Evolutionary conservation across 2,888 invertebrate species (phyloP).

Genomic region (Ennomos erosarius): DNA sequence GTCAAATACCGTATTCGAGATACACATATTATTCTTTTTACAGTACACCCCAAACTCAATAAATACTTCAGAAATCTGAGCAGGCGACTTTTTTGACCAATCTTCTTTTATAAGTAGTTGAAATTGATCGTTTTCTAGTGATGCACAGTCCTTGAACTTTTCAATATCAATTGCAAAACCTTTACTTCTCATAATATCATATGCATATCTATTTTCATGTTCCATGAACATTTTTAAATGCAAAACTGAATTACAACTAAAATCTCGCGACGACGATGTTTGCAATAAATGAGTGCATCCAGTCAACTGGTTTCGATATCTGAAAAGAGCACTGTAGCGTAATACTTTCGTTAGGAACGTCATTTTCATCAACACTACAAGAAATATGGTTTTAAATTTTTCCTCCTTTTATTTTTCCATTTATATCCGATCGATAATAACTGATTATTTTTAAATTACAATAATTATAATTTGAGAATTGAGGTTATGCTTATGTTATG

Average conservation of each 20-base stretch:
- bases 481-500: too few relatives aligned
- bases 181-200: constrained; percentile 65
- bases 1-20: constrained; percentile 70
- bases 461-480: too few relatives aligned
- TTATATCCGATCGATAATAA: too few relatives aligned
- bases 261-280: constrained; percentile 41
- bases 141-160: constrained; percentile 25
- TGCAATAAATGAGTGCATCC: constrained; percentile 33
- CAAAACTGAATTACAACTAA: constrained; percentile 51
- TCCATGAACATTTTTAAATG: constrained; percentile 67
- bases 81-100: constrained; percentile 56
- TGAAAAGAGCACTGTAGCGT: constrained; percentile 36
- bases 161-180: constrained; percentile 60
- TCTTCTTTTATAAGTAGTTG: constrained; percentile 53
- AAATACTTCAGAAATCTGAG: constrained; percentile 63
- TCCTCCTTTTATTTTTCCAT: too few relatives aligned
- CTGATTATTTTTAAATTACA: too few relatives aligned
- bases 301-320: constrained; percentile 30
- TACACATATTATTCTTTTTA: constrained; percentile 59
- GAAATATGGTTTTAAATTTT: too few relatives aligned
- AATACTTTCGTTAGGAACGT: constrained; percentile 42
- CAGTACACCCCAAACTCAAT: constrained; percentile 64
- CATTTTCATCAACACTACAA: constrained; percentile 33
- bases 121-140: constrained; percentile 53
- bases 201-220: constrained; percentile 75